phyloP scores from a whole-genome alignment of 35 echinoderm and acorn worm species.

The Lytechinus variegatus region DNA sequence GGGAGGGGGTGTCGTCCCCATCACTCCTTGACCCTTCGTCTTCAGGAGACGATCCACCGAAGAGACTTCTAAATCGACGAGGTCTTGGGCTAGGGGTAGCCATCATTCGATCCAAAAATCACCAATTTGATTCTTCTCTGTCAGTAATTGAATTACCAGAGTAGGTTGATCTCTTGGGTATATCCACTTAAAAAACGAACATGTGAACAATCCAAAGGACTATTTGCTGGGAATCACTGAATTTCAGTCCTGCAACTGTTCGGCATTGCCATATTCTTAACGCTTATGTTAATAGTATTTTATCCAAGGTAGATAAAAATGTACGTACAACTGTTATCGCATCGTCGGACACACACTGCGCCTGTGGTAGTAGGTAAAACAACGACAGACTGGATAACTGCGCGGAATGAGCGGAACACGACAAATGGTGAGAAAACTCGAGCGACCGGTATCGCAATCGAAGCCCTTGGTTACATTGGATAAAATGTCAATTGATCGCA shows the following conservation, averaged over 20 bases:
- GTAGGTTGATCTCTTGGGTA: background rate
- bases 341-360: background rate
- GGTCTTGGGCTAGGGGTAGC: slow-evolving; percentile 36
- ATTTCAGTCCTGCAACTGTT: background rate
- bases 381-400: background rate
- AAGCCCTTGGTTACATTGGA: background rate
- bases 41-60: slow-evolving; percentile 30
- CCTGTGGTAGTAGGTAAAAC: background rate
- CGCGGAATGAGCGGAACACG: background rate
- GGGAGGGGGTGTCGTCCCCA: slow-evolving; percentile 17
- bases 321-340: background rate
- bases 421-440: background rate
- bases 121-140: background rate
- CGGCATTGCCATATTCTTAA: background rate
- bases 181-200: background rate
- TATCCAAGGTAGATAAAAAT: background rate
- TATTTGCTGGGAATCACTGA: background rate
- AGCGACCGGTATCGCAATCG: background rate
- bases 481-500: background rate
- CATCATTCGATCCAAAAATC: background rate
- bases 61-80: slow-evolving; percentile 1
- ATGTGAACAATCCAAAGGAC: background rate
- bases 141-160: background rate
- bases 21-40: slow-evolving; percentile 42
- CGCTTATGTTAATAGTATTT: background rate